phyloP scores from a whole-genome alignment of 2,888 invertebrate species.

The Trachelus tabidus region DNA sequence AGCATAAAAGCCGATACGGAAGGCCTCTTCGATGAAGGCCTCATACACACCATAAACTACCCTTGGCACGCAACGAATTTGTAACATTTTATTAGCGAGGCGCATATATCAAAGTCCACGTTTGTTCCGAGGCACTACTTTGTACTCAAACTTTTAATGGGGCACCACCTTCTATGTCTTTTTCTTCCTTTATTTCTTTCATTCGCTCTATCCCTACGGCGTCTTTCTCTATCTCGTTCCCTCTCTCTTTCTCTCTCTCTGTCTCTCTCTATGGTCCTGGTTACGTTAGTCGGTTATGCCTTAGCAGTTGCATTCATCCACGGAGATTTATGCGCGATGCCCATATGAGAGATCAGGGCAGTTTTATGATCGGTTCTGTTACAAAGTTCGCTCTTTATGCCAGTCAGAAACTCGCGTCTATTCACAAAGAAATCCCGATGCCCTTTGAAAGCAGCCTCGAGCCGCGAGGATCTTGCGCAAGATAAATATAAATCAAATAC shows the following conservation, averaged over 20 bases:
- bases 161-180: background rate
- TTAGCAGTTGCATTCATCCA: slow-evolving; percentile 49
- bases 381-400: slow-evolving; percentile 56
- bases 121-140: slow-evolving; percentile 32
- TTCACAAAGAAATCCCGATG: slow-evolving; percentile 25
- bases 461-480: background rate
- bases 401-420: slow-evolving; percentile 15
- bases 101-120: slow-evolving; percentile 40
- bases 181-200: background rate
- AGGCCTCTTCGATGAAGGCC: slow-evolving; percentile 48
- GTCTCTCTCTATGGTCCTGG: slow-evolving; percentile 49
- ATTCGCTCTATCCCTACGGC: background rate
- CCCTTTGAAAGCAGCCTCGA: background rate
- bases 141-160: slow-evolving; percentile 53
- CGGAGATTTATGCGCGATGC: slow-evolving; percentile 55
- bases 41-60: slow-evolving; percentile 53
- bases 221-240: background rate
- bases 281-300: slow-evolving; percentile 45
- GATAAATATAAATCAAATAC: background rate
- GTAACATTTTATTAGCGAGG: slow-evolving; percentile 61
- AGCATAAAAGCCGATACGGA: slow-evolving; percentile 27
- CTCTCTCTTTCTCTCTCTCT: slow-evolving; percentile 15
- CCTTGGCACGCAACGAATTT: slow-evolving; percentile 57
- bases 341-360: slow-evolving; percentile 42
- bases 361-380: slow-evolving; percentile 61